phyloP scores from a whole-genome alignment of 1,140 invertebrate genomes.

The Halictus rubicundus region DNA sequence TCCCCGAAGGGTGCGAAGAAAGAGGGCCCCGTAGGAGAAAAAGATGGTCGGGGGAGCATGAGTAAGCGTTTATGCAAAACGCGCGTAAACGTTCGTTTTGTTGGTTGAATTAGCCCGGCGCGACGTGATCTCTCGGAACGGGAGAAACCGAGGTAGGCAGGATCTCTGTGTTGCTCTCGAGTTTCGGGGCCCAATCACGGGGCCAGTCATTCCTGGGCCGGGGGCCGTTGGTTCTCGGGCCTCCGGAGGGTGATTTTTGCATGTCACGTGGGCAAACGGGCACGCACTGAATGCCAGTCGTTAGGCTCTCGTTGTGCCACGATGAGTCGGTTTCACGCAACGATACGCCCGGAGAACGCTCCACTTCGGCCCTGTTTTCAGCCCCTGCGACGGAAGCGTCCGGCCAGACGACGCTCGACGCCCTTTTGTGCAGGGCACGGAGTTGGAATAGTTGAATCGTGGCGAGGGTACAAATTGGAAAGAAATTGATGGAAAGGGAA shows the following conservation, averaged over 20 bases:
- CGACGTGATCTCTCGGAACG: conserved; percentile 51
- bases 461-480: conserved; percentile 2
- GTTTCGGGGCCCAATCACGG: conserved; percentile 67
- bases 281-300: conserved; percentile 74
- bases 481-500: not conserved
- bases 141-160: conserved; percentile 10
- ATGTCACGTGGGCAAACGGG: conserved; percentile 79
- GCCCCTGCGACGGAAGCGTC: conserved; percentile 32
- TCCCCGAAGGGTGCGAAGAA: not conserved
- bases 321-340: conserved; percentile 75
- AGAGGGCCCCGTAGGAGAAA: not conserved
- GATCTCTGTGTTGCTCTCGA: conserved; percentile 61
- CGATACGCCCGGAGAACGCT: conserved; percentile 66
- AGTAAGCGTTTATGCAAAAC: conserved; percentile 77
- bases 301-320: conserved; percentile 72
- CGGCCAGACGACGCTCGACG: conserved; percentile 12
- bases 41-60: conserved; percentile 52
- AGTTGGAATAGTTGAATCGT: not conserved
- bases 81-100: conserved; percentile 78
- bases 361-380: conserved; percentile 50
- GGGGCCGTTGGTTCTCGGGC: conserved; percentile 33
- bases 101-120: conserved; percentile 77
- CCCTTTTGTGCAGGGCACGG: not conserved
- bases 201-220: conserved; percentile 67
- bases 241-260: conserved; percentile 76